Conservation (phyloP, 2,888 invertebrate species). For the Baronia brevicornis region DNA sequence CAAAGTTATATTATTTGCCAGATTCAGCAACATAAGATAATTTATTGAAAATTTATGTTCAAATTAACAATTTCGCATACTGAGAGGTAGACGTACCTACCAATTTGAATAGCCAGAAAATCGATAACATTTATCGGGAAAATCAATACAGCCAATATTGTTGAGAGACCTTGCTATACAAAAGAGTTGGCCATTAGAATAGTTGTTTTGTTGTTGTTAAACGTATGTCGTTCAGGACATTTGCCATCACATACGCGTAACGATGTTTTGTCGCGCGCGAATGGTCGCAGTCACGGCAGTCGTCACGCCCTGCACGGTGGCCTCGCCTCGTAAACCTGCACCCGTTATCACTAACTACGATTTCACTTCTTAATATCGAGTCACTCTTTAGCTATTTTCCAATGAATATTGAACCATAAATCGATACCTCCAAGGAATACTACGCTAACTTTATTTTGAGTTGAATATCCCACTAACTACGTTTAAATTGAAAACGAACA, state of each 20-base stretch:
- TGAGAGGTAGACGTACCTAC: not conserved
- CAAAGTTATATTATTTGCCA: too few relatives aligned
- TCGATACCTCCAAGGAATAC: too few relatives aligned
- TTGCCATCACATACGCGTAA: slow-evolving; percentile 29
- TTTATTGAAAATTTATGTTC: too few relatives aligned
- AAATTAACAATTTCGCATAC: too few relatives aligned
- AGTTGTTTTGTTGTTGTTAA: slow-evolving; percentile 21
- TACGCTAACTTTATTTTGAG: too few relatives aligned
- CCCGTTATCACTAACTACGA: slow-evolving; percentile 47
- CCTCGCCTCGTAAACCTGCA: slow-evolving; percentile 64
- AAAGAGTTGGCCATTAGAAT: slow-evolving; percentile 24
- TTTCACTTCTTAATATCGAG: slow-evolving; percentile 41
- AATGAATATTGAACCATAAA: too few relatives aligned
- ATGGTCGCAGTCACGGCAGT: slow-evolving; percentile 31
- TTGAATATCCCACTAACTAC: too few relatives aligned
- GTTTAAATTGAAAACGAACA: too few relatives aligned
- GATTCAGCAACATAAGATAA: too few relatives aligned
- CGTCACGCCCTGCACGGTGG: slow-evolving; percentile 57
- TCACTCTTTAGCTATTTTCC: too few relatives aligned
- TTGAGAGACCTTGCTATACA: slow-evolving; percentile 16
- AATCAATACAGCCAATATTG: slow-evolving; percentile 7
- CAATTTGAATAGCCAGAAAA: slow-evolving; percentile 5
- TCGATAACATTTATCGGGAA: slow-evolving; percentile 4
- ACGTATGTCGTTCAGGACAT: slow-evolving; percentile 21
- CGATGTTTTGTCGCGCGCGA: slow-evolving; percentile 46